Evolutionary conservation across 2,888 invertebrate genomes (phyloP), one percentile per base, ranked within the genome.

Genomic region (Ellobium chinense): DNA sequence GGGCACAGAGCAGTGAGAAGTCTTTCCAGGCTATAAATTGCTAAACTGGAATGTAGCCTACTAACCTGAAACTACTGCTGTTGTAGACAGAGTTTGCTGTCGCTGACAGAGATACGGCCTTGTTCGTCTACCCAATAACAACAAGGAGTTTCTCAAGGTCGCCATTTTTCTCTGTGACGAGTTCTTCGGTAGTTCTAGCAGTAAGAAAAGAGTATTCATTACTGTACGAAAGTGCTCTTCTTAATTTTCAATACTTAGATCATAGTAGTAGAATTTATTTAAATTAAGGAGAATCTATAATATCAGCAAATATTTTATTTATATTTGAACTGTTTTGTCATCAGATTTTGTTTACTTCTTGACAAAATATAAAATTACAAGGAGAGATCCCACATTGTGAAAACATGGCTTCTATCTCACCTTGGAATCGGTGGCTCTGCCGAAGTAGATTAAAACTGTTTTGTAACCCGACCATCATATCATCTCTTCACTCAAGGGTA

Each of bases 61-160:
- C 54, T 39, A 24, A 80, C 80, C 39, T 21, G 60, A 29, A 37
- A 63, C 9, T n/a, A 80, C 76, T 34, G 72, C 54, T 14, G 81
- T 77, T 54, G 72, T 34, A 5, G 76, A 72, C 18, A 77, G 24
- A 29, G 31, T 37, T 70, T 34, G 31, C 12, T 69, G 60, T 27
- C 58, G 60, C 1, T 62, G 78, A 24, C 34, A 63, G 14, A 83
- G 4, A 37, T 75, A 72, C 39, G 79, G 83, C 24, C 70, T 70
- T 46, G 72, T 36, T 2, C 68, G 70, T 58, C 63, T 81, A 14
- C 69, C 62, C 68, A 78, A 68, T 14, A 81, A 54, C 1, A 34
- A 18, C 3, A 58, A 56, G 65, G 66, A 66, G 24, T 72, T 72
- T 37, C 63, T 83, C 76, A 83, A 83, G 79, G 83, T 81, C 77